Percentiles rank a stretch among this genome's conserved stretches.
phyloP scores from a whole-genome alignment of 2,113 vertebrate species.

The Chrysochloris asiatica region DNA sequence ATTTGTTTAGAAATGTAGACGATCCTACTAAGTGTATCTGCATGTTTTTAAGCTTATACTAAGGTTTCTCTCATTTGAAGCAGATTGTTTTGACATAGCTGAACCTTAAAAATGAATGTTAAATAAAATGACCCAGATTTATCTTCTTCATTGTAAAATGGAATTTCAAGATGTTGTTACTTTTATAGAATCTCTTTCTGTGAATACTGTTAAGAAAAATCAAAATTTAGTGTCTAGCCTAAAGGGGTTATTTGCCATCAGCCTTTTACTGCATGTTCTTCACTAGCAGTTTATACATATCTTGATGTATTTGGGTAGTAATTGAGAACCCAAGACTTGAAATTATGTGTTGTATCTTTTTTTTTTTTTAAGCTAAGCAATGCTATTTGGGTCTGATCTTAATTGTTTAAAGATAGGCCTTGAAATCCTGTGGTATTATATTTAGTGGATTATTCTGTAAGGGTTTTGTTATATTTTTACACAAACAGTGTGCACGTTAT shows the following conservation, averaged over 20 bases:
- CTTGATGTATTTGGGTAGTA: not conserved
- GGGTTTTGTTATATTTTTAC: not conserved
- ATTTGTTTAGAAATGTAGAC: conserved; percentile 82
- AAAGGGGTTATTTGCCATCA: not conserved
- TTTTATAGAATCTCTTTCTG: conserved; percentile 64
- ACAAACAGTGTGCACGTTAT: not conserved
- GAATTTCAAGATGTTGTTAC: conserved; percentile 66
- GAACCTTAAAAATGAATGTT: conserved; percentile 84
- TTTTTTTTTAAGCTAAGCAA: conserved; percentile 27
- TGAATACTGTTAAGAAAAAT: conserved; percentile 45
- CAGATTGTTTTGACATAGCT: conserved; percentile 79
- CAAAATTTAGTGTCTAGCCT: not conserved
- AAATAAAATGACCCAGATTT: conserved; percentile 83
- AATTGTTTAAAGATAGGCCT: conserved; percentile 4
- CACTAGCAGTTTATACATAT: not conserved
- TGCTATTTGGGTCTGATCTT: conserved; percentile 8
- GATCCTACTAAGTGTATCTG: conserved; percentile 70
- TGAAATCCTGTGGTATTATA: not conserved
- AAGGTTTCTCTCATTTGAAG: conserved; percentile 61
- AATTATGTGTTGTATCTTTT: not conserved
- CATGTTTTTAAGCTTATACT: conserved; percentile 75
- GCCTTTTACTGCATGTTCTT: conserved; percentile 17
- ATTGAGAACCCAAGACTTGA: conserved; percentile 60
- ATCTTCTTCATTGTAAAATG: conserved; percentile 84
- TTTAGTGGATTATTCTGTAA: not conserved